Conservation (phyloP, 2,113 vertebrate species). For the Pitta sordida region DNA sequence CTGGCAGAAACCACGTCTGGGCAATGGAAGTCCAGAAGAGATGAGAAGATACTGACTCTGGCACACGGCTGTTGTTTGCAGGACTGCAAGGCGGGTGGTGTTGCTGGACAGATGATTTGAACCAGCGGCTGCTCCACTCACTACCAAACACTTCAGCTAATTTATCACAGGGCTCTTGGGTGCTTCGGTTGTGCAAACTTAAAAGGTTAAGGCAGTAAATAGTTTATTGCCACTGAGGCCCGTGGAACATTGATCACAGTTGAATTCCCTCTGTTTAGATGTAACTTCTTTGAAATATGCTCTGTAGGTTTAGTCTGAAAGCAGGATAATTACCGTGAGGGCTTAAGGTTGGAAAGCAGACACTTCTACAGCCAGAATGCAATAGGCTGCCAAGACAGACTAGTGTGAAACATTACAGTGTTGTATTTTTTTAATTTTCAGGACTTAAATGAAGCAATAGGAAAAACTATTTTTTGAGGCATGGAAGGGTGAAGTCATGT, state of each 20-base stretch:
- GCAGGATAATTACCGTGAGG: not conserved
- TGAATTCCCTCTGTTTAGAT: slow-evolving; percentile 46
- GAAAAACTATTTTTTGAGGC: not conserved
- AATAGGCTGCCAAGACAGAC: not conserved
- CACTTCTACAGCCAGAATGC: not conserved
- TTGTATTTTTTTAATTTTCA: not conserved
- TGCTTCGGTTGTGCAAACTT: slow-evolving; percentile 14
- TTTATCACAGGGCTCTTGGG: slow-evolving; percentile 51
- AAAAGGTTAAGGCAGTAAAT: slow-evolving; percentile 59
- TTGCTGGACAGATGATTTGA: slow-evolving; percentile 40
- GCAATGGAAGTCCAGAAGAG: not conserved
- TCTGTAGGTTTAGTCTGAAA: slow-evolving; percentile 47
- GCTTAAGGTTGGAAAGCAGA: slow-evolving; percentile 29
- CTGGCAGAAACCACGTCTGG: not conserved
- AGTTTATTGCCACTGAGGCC: slow-evolving; percentile 58
- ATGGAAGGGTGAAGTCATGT: not conserved
- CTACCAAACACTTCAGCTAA: slow-evolving; percentile 45
- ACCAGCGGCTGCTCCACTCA: not conserved
- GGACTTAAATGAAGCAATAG: not conserved
- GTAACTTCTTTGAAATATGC: slow-evolving; percentile 35
- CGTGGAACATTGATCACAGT: slow-evolving; percentile 11
- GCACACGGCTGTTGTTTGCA: not conserved
- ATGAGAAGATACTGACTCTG: not conserved
- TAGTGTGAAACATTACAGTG: not conserved
- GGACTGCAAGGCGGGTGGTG: not conserved